Evolutionary conservation across 2,113 vertebrate species (phyloP).

Genomic region (Symphodus melops): DNA sequence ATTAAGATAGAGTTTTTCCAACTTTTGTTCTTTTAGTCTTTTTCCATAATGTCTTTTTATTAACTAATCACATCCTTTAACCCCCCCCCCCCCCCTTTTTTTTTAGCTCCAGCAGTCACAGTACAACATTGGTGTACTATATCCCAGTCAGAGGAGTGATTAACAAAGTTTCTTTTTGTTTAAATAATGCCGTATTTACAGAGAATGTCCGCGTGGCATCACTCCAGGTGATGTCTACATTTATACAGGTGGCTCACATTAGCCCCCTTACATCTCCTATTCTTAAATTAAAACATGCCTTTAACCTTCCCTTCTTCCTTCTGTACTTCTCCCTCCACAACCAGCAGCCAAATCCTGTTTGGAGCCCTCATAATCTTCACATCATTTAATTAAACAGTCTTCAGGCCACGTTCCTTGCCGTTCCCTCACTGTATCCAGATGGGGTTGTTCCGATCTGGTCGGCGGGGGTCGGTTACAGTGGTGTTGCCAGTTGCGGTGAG

Average conservation of each 20-base stretch:
- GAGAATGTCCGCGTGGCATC: conserved; percentile 51
- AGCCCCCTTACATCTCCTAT: conserved; percentile 8
- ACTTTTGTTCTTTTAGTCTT: conserved; percentile 59
- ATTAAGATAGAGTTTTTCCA: conserved; percentile 57
- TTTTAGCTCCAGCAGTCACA: background rate
- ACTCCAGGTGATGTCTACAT: conserved; percentile 70
- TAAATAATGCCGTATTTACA: conserved; percentile 74
- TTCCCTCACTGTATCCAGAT: conserved; percentile 96
- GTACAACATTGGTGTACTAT: conserved; percentile 13
- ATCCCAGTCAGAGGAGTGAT: background rate
- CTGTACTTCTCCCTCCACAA: background rate
- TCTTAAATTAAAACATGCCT: conserved; percentile 54
- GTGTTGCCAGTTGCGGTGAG: conserved; percentile 88
- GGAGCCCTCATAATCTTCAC: conserved; percentile 29
- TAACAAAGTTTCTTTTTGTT: conserved; percentile 35
- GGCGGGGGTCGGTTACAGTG: conserved; percentile 86
- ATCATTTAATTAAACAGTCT: conserved; percentile 33
- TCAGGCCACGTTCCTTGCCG: background rate
- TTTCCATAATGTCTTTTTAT: conserved; percentile 42
- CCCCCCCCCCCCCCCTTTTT: too few relatives aligned
- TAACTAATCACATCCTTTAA: conserved; percentile 77
- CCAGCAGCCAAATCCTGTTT: conserved; percentile 65
- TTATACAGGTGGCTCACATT: conserved; percentile 30
- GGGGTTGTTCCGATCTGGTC: conserved; percentile 90
- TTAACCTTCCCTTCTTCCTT: conserved; percentile 18